Evolutionary conservation across 2,888 invertebrate genomes (phyloP), one percentile per base, ranked within the genome.

Genomic region (Agrenia bidenticulata): DNA sequence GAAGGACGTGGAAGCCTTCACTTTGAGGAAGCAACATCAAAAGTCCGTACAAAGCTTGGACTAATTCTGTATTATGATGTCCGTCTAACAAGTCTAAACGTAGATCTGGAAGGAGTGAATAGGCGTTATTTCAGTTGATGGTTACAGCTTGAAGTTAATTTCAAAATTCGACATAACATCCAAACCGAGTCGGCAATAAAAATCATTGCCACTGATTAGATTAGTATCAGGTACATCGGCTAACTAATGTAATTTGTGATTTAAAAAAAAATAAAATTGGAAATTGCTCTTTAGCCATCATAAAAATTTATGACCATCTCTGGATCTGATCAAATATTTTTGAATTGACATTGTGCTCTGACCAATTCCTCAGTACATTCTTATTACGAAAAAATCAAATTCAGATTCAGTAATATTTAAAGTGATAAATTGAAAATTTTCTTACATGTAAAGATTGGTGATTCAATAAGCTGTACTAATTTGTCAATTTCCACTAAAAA

Each of bases 391-490:
- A 17, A 45, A 42, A 23, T 45, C n/a, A n/a, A 24, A 23, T 15
- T 58, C 5, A 21, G 11, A 50, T 50, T 61, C 15, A 5, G 15
- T 4, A 11, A 17, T 45, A 45, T n/a, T 15, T 11, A 45, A 45
- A 5, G 15, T 45, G 5, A 5, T 45, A 5, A 45, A 9, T 15
- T 55, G 5, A 32, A 42, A 11, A 41, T 4, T 57, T 27, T 86
- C 92, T 89, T 83, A 96, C 97, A 94, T 62, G 97, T 94, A 81
- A 99, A 97, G 80, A 99, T 97, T 2, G 99, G 99, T 15, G 98
- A 99, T 82, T 99, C 99, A 63, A 99, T 89, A 13, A 99, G 84
- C 80, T 99, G 98, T 53, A 99, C 93, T 67, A 99, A 82, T 81
- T 97, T 95, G 80, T 99, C 99, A 69, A 99, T 88, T 84, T 99